phyloP scores from a whole-genome alignment of 2,888 invertebrate species.

The Onchidella celtica region DNA sequence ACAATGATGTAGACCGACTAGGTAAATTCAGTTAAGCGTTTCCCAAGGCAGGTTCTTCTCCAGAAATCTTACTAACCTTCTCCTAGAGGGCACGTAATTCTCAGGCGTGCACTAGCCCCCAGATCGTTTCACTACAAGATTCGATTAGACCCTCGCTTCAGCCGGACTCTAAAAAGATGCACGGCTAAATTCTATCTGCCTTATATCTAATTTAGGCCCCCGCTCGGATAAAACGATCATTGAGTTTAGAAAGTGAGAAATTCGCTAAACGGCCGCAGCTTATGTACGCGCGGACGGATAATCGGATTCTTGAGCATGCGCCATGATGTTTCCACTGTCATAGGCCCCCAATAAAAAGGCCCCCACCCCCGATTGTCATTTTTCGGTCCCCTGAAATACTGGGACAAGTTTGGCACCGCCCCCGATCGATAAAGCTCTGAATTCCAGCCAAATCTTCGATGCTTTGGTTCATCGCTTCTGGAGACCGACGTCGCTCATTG shows the following conservation, averaged over 20 bases:
- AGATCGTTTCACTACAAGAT: constrained; percentile 56
- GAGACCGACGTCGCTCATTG: background rate
- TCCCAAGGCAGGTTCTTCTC: constrained; percentile 46
- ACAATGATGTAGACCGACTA: constrained; percentile 45
- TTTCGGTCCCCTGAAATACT: background rate
- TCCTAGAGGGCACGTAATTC: constrained; percentile 49
- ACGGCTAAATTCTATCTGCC: constrained; percentile 58
- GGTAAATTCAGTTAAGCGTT: constrained; percentile 48
- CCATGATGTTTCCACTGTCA: constrained; percentile 50
- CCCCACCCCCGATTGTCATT: background rate
- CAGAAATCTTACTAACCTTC: constrained; percentile 48
- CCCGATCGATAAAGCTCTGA: constrained; percentile 1
- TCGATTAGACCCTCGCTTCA: constrained; percentile 62
- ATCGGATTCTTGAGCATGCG: constrained; percentile 72
- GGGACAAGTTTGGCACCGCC: constrained; percentile 38
- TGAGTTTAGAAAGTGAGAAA: constrained; percentile 75
- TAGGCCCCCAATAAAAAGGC: background rate
- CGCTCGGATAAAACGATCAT: constrained; percentile 70
- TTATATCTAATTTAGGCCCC: constrained; percentile 62
- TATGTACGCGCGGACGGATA: constrained; percentile 68
- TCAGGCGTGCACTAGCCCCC: constrained; percentile 50
- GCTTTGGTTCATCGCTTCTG: background rate
- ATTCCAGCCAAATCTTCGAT: background rate
- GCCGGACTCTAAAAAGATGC: constrained; percentile 56
- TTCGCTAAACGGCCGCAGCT: constrained; percentile 72